These are phyloP conservation scores for Torymus texanus DNA, from an alignment of 2,888 invertebrate species.

Conservation along the genomic window DNA sequence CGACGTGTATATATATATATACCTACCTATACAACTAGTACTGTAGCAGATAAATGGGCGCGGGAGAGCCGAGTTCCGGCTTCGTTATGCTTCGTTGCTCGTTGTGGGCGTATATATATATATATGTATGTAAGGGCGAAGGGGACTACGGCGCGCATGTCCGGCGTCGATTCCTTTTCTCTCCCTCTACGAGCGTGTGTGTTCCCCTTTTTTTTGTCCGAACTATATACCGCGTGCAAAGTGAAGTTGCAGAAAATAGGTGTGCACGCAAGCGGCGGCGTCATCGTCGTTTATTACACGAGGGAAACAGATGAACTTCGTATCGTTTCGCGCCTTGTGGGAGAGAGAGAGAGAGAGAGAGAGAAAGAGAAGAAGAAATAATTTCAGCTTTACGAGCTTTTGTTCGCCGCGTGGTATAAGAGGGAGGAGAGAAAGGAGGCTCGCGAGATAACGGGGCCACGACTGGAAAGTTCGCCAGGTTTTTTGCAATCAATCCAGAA, in stretches of 20 bases:
- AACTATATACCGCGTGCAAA: no score
- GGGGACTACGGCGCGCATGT: neutral
- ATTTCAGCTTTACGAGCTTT: slow-evolving; percentile 35
- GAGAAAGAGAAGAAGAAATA: neutral
- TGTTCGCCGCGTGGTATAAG: neutral
- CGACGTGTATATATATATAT: neutral
- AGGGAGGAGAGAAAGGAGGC: neutral
- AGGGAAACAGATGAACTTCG: neutral
- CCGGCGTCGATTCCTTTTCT: neutral
- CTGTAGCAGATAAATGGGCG: slow-evolving; percentile 27
- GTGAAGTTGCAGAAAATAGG: no score
- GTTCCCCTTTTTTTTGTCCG: no score
- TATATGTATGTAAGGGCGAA: neutral
- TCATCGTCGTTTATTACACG: neutral
- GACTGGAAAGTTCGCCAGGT: no score
- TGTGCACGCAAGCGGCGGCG: no score
- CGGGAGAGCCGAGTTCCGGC: slow-evolving; percentile 24
- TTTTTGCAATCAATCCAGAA: neutral
- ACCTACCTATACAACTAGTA: neutral
- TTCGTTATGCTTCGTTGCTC: slow-evolving; percentile 20
- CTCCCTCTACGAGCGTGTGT: no score
- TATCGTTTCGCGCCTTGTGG: neutral
- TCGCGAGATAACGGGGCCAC: neutral
- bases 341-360: no score
- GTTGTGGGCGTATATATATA: neutral